phyloP scores from a whole-genome alignment of 2,113 vertebrate genomes.

The Rhizomys pruinosus region DNA sequence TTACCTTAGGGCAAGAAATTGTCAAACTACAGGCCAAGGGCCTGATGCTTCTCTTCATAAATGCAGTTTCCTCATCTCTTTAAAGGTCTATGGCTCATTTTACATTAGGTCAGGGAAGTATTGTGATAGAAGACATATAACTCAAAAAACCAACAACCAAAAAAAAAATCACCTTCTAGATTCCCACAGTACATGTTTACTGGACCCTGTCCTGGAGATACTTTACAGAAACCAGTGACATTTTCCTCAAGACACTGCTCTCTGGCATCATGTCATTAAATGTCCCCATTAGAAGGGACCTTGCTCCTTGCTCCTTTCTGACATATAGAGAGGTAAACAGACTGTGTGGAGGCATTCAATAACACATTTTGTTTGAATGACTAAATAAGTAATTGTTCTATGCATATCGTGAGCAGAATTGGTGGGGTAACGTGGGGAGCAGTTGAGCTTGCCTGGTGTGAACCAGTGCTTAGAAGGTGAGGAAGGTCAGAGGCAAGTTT shows the following conservation, averaged over 20 bases:
- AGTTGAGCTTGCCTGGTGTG: neutral
- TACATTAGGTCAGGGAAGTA: neutral
- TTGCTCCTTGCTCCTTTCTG: neutral
- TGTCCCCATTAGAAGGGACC: neutral
- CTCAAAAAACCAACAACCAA: neutral
- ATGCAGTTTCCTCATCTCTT: neutral
- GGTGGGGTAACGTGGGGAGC: neutral
- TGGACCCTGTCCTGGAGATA: neutral
- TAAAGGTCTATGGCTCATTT: neutral
- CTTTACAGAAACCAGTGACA: neutral
- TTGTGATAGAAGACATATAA: neutral
- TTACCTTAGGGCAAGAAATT: neutral
- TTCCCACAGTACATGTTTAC: neutral
- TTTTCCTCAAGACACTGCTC: neutral
- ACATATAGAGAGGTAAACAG: neutral
- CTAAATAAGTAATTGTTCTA: neutral
- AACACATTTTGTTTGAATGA: neutral
- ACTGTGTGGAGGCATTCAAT: neutral
- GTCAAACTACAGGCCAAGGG: neutral
- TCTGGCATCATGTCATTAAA: neutral
- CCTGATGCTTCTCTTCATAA: neutral
- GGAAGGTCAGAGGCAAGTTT: accelerated
- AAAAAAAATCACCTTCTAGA: neutral
- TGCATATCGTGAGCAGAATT: neutral
- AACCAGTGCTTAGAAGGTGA: accelerated